Conservation (phyloP, 2,797 vertebrate species). For the Vultur gryphus region DNA sequence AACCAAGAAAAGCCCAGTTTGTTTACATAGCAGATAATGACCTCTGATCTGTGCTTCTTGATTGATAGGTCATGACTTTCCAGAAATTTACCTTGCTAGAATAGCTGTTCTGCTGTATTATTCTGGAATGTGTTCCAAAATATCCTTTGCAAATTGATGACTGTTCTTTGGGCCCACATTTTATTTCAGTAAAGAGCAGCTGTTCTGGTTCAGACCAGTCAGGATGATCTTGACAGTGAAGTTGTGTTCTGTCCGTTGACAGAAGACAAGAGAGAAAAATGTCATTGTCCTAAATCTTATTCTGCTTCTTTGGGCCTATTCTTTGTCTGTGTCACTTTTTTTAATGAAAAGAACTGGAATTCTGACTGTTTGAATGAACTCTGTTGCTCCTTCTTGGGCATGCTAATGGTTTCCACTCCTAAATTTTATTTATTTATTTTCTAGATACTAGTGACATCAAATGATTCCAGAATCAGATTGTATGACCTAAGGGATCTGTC, state of each 20-base stretch:
- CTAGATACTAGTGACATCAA: conserved; percentile 97
- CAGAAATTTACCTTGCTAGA: neutral
- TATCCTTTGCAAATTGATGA: neutral
- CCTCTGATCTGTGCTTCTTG: neutral
- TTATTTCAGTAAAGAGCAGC: neutral
- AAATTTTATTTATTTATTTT: neutral
- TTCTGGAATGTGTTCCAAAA: neutral
- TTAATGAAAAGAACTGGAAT: neutral
- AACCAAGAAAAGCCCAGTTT: neutral
- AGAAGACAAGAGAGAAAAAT: neutral
- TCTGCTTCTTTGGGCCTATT: neutral
- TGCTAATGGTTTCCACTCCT: neutral
- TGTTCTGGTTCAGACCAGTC: neutral
- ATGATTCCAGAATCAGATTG: conserved; percentile 94
- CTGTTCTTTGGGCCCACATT: neutral
- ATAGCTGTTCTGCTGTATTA: neutral
- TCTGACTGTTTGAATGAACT: neutral
- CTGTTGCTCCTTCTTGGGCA: neutral
- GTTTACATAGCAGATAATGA: neutral
- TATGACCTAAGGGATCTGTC: conserved; percentile 97
- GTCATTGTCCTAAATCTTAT: neutral
- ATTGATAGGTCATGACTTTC: neutral
- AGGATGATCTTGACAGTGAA: neutral
- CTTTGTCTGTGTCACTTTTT: neutral
- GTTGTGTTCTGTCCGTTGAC: neutral